phyloP scores from a whole-genome alignment of 2,888 invertebrate species.

The Drosophila tanythrix region DNA sequence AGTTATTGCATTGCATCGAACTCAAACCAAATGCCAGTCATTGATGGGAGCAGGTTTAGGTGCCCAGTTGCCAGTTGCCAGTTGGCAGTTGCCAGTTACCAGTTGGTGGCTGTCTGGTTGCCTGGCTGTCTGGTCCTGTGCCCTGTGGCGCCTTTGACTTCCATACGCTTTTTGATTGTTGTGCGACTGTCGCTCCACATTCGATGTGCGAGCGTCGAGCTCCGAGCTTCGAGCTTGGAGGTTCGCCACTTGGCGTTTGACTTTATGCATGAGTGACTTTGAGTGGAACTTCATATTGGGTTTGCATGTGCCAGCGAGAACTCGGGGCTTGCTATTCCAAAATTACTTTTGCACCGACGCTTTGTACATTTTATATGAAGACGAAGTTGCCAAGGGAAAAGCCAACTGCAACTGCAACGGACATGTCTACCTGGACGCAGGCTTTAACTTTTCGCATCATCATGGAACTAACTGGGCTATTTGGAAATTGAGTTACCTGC shows the following conservation, averaged over 20 bases:
- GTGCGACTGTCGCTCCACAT: conserved; percentile 50
- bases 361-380: conserved; percentile 78
- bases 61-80: conserved; percentile 33
- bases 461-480: conserved; percentile 32
- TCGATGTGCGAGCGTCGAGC: conserved; percentile 7
- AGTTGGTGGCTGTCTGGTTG: conserved; percentile 4
- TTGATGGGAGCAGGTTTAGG: conserved; percentile 28
- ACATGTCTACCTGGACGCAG: conserved; percentile 51
- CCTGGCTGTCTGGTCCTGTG: conserved; percentile 28
- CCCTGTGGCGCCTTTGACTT: conserved; percentile 74
- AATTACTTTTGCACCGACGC: conserved; percentile 64
- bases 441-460: conserved; percentile 39
- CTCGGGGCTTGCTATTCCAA: conserved; percentile 21
- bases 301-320: conserved; percentile 39
- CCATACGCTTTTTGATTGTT: conserved; percentile 76
- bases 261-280: conserved; percentile 70
- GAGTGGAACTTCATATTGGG: conserved; percentile 72
- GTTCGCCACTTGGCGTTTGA: conserved; percentile 64
- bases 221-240: conserved; percentile 2
- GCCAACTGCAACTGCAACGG: conserved; percentile 45
- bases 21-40: conserved; percentile 20
- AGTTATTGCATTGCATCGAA: conserved; percentile 69
- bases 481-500: conserved; percentile 63
- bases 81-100: conserved; percentile 31
- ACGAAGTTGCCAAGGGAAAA: conserved; percentile 34